These are phyloP conservation scores for Euphydryas editha DNA, from an alignment of 2,888 invertebrate species.

Conservation along the genomic window DNA sequence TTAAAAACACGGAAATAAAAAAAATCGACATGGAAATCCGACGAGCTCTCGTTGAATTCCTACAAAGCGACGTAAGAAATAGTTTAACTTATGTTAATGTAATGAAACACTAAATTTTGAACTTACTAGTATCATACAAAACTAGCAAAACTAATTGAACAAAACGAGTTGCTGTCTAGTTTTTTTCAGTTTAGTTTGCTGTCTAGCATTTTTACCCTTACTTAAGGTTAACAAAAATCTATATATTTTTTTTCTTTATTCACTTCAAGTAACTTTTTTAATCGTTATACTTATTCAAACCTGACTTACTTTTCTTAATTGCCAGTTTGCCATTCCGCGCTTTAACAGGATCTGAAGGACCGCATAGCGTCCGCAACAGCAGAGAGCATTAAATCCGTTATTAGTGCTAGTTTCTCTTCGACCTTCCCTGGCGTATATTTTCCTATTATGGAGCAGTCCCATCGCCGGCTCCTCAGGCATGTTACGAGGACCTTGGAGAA, in stretches of 20 bases:
- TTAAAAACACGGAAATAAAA: constrained; percentile 52
- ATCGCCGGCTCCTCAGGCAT: constrained; percentile 57
- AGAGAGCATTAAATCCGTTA: constrained; percentile 55
- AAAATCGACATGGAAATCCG: constrained; percentile 55
- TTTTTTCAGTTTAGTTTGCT: too few relatives aligned
- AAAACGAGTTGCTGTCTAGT: too few relatives aligned
- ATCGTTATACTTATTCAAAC: too few relatives aligned
- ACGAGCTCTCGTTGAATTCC: constrained; percentile 55
- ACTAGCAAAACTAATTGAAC: too few relatives aligned
- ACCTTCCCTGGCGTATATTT: constrained; percentile 59
- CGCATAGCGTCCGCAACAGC: constrained; percentile 61
- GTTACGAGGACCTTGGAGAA: constrained; percentile 57
- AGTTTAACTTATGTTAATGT: not conserved
- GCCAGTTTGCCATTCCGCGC: not conserved
- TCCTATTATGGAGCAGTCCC: constrained; percentile 61
- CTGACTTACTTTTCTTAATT: not conserved
- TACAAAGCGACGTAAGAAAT: constrained; percentile 64
- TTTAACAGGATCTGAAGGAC: constrained; percentile 58
- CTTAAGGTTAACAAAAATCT: too few relatives aligned
- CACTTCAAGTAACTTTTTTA: too few relatives aligned
- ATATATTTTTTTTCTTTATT: too few relatives aligned
- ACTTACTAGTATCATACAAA: too few relatives aligned
- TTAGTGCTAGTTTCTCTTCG: constrained; percentile 54
- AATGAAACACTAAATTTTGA: too few relatives aligned
- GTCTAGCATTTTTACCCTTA: too few relatives aligned